Base-by-base conservation (phyloP, 2,113 vertebrate species). In the Cichladusa arquata region DNA sequence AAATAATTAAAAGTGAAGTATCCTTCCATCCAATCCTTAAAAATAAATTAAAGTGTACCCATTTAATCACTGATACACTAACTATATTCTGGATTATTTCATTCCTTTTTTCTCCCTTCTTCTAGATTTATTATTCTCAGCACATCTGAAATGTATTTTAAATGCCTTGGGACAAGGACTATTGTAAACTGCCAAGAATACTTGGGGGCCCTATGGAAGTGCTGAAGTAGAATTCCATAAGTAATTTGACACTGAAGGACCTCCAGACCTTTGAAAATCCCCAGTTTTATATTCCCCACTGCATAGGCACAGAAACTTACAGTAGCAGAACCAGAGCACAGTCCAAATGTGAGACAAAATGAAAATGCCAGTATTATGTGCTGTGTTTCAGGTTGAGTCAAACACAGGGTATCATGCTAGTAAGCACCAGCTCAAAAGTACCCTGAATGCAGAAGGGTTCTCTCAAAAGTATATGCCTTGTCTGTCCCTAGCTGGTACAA, bases 141-240 rank as follows among this genome's bases (percentile, higher is more conserved):
- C 25, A 85, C 51, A 82, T 78, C 66, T 93, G 90, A 95, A 90
- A 79, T 28, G n/a, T 38, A 58, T 90, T 87, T 94, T 62, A 86
- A 94, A 86, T 67, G 50, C 56, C 92, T 58, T 91, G 42, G 74
- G 78, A 84, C 53, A 67, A 89, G 47, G 50, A 76, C 72, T 80
- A 18, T 48, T 88, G 36, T 81, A 94, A 92, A 77, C 65, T 82
- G 71, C 74, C 79, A 94, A 80, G 47, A 90, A 81, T 88, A 64
- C 69, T 38, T 66, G 14, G 12, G 48, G 34, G 36, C 50, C 64
- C 86, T 66, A 47, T 81, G 53, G 60, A 95, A 88, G 77, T 51
- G 18, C 42, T 76, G 28, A 95, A 87, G 26, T 70, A 61, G 58
- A 90, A 91, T 87, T 93, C 58, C 38, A 62, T 40, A 72, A 82